Conservation (phyloP, 2,113 vertebrate species). For the Tyrannus savana region DNA sequence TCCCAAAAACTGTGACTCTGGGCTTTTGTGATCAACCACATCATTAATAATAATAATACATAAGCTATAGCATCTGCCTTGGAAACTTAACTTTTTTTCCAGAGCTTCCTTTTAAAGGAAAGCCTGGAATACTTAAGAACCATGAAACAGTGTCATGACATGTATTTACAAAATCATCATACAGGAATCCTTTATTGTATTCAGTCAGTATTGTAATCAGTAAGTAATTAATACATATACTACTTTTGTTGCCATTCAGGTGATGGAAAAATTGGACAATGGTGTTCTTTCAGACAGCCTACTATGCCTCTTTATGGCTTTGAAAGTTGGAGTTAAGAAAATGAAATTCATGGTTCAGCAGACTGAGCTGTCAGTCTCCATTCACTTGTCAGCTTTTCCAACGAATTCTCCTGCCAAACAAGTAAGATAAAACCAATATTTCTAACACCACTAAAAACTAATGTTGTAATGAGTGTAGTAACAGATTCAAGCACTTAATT, state of each 20-base stretch:
- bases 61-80: background rate
- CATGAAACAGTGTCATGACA: background rate
- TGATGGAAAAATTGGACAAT: background rate
- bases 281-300: background rate
- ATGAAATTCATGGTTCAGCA: background rate
- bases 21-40: background rate
- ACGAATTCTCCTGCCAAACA: background rate
- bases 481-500: background rate
- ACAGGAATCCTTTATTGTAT: background rate
- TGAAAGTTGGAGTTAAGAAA: background rate
- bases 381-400: background rate
- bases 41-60: background rate
- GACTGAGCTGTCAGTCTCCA: background rate
- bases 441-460: background rate
- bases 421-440: background rate
- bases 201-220: background rate
- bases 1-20: background rate
- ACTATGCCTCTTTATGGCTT: background rate
- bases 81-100: background rate
- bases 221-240: background rate
- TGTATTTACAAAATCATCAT: background rate
- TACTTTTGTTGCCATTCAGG: background rate
- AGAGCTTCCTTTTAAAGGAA: background rate
- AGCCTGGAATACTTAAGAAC: background rate
- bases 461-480: background rate